These are phyloP conservation scores for Columbina picui DNA, from an alignment of 2,113 vertebrate genomes.

Conservation along the genomic window DNA sequence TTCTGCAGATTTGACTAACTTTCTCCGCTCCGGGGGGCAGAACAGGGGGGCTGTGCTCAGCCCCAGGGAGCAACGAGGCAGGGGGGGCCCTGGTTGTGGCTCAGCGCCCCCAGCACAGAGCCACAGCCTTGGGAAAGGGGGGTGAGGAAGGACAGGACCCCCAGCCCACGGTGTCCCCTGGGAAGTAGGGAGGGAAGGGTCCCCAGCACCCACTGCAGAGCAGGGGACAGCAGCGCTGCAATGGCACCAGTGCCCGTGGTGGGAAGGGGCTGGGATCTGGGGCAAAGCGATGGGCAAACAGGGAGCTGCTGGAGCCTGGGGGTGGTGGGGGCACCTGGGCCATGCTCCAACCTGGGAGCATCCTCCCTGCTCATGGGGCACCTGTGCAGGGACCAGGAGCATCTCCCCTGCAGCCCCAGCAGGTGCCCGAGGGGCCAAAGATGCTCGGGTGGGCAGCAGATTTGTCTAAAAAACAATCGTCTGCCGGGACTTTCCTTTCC, in stretches of 20 bases:
- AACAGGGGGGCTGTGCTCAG: background rate
- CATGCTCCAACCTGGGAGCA: background rate
- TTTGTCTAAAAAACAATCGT: background rate
- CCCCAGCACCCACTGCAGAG: background rate
- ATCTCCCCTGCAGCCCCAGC: background rate
- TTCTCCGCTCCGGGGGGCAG: background rate
- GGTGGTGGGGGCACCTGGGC: background rate
- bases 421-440: background rate
- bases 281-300: background rate
- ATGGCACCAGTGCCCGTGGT: accelerated
- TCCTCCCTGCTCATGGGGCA: accelerated
- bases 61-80: background rate
- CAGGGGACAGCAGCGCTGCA: background rate
- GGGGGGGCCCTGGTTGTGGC: background rate
- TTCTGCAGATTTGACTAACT: conserved; percentile 22
- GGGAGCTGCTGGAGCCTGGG: background rate
- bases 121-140: background rate
- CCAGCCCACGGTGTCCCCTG: accelerated
- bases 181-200: no score
- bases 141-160: background rate
- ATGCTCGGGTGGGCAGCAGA: background rate
- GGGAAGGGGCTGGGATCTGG: background rate
- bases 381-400: background rate
- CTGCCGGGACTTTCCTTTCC: conserved; percentile 34
- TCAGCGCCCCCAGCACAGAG: background rate